Percentiles rank a stretch among this genome's conserved stretches.
phyloP scores from a whole-genome alignment of 2,797 vertebrate genomes.

The Neosilurus hyrtlii region DNA sequence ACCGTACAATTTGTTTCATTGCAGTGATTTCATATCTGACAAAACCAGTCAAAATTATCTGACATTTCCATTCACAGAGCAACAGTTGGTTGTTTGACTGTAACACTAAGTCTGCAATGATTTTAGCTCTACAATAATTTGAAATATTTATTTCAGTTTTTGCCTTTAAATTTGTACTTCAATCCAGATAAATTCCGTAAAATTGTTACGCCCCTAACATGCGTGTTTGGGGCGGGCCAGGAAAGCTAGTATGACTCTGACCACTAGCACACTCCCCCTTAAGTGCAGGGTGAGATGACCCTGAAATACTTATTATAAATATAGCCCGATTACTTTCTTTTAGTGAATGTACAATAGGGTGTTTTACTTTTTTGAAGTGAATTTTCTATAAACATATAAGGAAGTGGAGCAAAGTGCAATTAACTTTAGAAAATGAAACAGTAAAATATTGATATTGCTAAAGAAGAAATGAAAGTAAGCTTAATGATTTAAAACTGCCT shows the following conservation, averaged over 20 bases:
- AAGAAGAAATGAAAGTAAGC: neutral
- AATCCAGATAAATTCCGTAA: neutral
- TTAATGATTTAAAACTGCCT: neutral
- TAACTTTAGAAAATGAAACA: neutral
- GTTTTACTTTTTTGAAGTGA: no score
- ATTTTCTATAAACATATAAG: neutral
- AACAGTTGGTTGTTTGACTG: neutral
- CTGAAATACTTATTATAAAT: neutral
- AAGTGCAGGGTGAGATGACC: neutral
- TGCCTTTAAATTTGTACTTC: neutral
- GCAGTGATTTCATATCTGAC: neutral
- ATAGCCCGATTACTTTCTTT: conserved; percentile 3
- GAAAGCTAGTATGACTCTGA: neutral
- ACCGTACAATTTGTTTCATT: neutral
- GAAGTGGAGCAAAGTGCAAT: neutral
- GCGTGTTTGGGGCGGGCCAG: no score
- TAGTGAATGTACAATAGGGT: no score
- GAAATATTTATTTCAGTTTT: neutral
- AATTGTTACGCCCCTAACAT: neutral
- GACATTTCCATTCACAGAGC: neutral
- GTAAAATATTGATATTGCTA: neutral
- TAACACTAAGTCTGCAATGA: neutral
- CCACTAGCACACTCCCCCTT: no score
- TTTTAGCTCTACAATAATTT: neutral
- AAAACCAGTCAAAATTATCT: neutral